Percentiles rank a stretch among this genome's conserved stretches.
These are phyloP conservation scores for Gobio occitaniae DNA, from an alignment of 2,797 vertebrate species.

Conservation along the genomic window DNA sequence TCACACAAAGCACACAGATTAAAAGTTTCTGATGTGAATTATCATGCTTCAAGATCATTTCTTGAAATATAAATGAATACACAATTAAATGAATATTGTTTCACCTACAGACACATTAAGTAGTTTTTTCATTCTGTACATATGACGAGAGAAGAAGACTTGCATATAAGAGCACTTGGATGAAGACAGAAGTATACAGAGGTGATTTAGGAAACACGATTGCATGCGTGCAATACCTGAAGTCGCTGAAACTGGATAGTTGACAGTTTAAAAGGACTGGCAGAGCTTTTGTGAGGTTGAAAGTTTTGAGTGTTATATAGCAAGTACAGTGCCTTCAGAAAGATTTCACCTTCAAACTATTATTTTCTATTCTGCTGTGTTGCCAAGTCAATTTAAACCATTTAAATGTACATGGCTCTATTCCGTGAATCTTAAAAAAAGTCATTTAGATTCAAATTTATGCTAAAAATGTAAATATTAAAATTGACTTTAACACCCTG, in stretches of 20 bases:
- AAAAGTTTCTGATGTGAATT: conserved; percentile 4
- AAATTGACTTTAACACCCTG: neutral
- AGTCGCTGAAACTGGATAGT: neutral
- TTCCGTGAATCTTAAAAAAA: neutral
- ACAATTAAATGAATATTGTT: neutral
- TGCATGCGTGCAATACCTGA: neutral
- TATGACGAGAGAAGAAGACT: neutral
- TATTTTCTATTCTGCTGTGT: neutral
- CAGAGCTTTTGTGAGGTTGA: neutral
- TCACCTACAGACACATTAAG: neutral
- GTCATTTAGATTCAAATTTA: neutral
- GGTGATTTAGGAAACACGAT: neutral
- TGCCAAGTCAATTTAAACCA: neutral
- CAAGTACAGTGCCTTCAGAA: neutral
- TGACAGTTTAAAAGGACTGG: neutral
- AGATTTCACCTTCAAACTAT: neutral
- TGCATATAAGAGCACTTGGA: conserved; percentile 39
- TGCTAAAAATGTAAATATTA: neutral
- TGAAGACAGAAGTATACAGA: neutral
- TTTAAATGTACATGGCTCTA: neutral
- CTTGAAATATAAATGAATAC: conserved; percentile 7
- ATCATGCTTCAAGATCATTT: conserved; percentile 1
- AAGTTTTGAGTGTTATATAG: neutral
- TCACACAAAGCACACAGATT: neutral
- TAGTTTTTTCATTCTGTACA: neutral